Evolutionary conservation across 2,113 vertebrate species (phyloP), one percentile per base, ranked within the genome.

Genomic region (Halichoerus grypus): DNA sequence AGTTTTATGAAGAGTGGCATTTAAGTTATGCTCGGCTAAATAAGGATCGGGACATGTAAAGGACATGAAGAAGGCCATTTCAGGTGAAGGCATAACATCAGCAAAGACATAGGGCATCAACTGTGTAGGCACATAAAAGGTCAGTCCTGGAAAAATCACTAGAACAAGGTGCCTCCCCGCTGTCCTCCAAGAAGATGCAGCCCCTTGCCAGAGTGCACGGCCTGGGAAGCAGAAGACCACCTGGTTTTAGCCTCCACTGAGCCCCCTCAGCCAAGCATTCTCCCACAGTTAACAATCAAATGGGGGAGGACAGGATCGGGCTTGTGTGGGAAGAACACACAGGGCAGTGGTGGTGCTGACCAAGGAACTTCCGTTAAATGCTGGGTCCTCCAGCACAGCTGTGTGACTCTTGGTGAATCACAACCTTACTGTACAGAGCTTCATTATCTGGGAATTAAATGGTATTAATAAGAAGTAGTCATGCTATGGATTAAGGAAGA

Each of bases 21-120:
- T 93, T 97, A 74, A 76, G 16, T 55, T 93, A 51, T n/a, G 33
- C 57, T 93, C 49, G 69, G 26, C 13, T 65, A 85, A 92, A 63
- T 24, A 53, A 28, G 82, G 33, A 88, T 11, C 39, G 42, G 46
- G 9, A 85, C 46, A 59, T 19, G 24, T 26, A 72, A 74, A 80
- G 18, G 31, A 26, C 21, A 65, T 7, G 16, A 72, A 81, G 53
- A 55, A 65, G 57, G 15, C 19, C 36, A 88, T 65, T 88, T 11
- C 18, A 42, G 39, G 39, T 72, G 19, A 92, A 1, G 21, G 26
- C 5, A 49, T 7, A 74, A 65, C 49, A 71, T 59, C 91, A 92
- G 36, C 26, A 80, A 96, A 84, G 69, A 79, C 31, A n/a, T 0
- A 81, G 33, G 13, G 39, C 51, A 94, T 7, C 13, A 72, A 82